Evolutionary conservation across 2,888 invertebrate species (phyloP).

Genomic region (Ophraella communa): DNA sequence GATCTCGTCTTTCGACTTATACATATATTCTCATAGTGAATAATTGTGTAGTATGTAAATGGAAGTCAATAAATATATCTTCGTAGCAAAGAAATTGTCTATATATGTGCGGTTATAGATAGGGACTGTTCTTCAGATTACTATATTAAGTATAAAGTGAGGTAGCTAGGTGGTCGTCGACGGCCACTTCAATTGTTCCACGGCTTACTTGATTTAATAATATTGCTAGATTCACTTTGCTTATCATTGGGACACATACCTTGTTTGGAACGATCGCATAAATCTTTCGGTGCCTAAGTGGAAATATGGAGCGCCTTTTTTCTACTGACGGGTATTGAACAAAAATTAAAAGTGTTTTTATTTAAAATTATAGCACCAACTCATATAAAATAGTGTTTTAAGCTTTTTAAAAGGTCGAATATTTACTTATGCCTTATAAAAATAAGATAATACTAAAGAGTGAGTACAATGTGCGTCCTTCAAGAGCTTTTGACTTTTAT

Average conservation of each 20-base stretch:
- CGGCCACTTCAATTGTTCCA: constrained; percentile 32
- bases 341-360: neutral
- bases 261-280: neutral
- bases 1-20: neutral
- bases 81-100: constrained; percentile 44
- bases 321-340: neutral
- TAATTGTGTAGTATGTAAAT: constrained; percentile 58
- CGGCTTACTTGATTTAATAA: constrained; percentile 30
- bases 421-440: too few species aligned
- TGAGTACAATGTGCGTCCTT: too few species aligned
- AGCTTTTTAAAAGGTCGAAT: too few species aligned
- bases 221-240: constrained; percentile 35
- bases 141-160: constrained; percentile 36
- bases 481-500: too few species aligned
- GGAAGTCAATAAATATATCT: constrained; percentile 51
- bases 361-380: neutral
- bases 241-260: constrained; percentile 28
- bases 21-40: constrained; percentile 48
- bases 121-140: constrained; percentile 27
- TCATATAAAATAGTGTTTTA: too few species aligned
- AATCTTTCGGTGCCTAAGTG: neutral
- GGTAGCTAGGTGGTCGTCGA: constrained; percentile 33
- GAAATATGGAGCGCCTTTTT: neutral
- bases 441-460: too few species aligned
- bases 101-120: constrained; percentile 35